A percentile compares a stretch with the other conserved stretches of the same genome.
These are phyloP conservation scores for Corythornis madagascariensis DNA, from an alignment of 2,113 vertebrate species.

Conservation along the genomic window DNA sequence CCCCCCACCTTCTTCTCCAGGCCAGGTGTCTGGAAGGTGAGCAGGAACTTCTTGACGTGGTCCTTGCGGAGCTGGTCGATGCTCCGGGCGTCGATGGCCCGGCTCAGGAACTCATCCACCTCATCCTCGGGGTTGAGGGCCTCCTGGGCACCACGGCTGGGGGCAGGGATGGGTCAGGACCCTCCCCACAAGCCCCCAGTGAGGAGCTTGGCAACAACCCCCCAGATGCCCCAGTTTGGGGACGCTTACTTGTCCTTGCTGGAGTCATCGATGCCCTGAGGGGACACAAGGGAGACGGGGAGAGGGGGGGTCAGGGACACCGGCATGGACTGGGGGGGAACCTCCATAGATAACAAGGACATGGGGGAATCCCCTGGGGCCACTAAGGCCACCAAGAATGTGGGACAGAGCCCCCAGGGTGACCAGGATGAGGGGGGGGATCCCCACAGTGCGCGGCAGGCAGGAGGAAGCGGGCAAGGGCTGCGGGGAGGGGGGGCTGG, in stretches of 20 bases:
- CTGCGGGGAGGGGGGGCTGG: not conserved
- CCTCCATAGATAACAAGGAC: not conserved
- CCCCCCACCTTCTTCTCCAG: constrained; percentile 90
- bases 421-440: not conserved
- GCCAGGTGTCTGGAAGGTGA: constrained; percentile 93
- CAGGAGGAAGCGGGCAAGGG: not conserved
- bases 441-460: too few species aligned
- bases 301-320: not conserved
- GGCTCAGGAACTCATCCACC: constrained; percentile 93
- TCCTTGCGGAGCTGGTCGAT: constrained; percentile 96
- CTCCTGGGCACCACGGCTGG: constrained; percentile 89
- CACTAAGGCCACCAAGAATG: not conserved
- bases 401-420: not conserved
- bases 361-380: not conserved
- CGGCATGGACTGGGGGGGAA: too few species aligned
- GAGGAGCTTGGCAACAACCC: fast-evolving
- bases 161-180: not conserved
- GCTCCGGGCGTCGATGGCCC: constrained; percentile 94
- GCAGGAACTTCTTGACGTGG: constrained; percentile 93
- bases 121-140: constrained; percentile 94
- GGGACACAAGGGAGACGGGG: not conserved
- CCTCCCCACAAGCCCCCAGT: not conserved
- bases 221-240: not conserved
- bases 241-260: constrained; percentile 94
- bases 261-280: constrained; percentile 92